These are phyloP conservation scores for Phrynocephalus guinanensis DNA, from an alignment of 2,797 vertebrate genomes.

Conservation along the genomic window DNA sequence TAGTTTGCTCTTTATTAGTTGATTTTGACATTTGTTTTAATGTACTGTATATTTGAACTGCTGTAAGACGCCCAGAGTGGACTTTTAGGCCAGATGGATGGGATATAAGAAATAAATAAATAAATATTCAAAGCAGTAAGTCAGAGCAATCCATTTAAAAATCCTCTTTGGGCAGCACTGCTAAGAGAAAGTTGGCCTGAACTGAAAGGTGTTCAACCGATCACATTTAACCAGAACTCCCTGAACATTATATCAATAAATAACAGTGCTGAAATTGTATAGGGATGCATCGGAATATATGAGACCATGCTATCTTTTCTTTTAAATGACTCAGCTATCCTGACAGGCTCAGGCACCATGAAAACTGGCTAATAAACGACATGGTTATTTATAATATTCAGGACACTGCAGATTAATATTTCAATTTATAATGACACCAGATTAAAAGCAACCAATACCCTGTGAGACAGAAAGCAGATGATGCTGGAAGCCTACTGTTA, in stretches of 20 bases:
- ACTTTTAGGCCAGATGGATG: too few species aligned
- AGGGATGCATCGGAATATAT: conserved; percentile 26
- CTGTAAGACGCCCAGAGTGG: too few species aligned
- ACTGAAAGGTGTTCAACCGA: not conserved
- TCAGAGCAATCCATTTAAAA: too few species aligned
- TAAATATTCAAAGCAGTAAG: too few species aligned
- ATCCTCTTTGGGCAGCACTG: too few species aligned
- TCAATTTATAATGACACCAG: conserved; percentile 30
- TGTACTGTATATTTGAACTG: too few species aligned
- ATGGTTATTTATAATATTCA: conserved; percentile 26
- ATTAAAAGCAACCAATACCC: conserved; percentile 33
- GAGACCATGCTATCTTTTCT: not conserved
- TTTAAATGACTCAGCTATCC: conserved; percentile 23
- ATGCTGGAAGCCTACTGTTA: conserved; percentile 41
- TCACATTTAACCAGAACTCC: conserved; percentile 20
- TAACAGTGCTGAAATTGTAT: conserved; percentile 34
- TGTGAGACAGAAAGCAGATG: conserved; percentile 18
- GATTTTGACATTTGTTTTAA: too few species aligned
- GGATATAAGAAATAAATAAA: too few species aligned
- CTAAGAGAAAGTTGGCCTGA: too few species aligned
- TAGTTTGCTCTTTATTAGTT: too few species aligned
- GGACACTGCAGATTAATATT: conserved; percentile 30
- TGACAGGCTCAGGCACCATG: not conserved
- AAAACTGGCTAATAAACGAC: conserved; percentile 24
- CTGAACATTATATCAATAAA: conserved; percentile 41